Percentiles rank a stretch among this genome's conserved stretches.
These are phyloP conservation scores for Trichonephila clavipes DNA, from an alignment of 1,140 invertebrate genomes.

Conservation along the genomic window DNA sequence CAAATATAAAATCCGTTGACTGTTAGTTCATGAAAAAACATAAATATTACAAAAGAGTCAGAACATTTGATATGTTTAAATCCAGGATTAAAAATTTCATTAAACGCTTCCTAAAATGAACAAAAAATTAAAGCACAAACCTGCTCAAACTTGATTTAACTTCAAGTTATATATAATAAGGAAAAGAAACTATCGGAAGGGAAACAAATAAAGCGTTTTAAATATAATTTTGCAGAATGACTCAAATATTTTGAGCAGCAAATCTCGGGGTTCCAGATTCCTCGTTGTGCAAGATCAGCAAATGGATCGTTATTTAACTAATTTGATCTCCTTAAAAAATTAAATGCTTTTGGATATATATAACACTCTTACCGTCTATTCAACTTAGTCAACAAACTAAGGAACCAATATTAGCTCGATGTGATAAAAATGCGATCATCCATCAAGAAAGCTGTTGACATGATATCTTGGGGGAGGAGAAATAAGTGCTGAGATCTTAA, in stretches of 20 bases:
- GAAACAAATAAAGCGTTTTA: no score
- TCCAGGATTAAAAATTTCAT: no score
- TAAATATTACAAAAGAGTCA: no score
- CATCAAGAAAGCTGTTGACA: background rate
- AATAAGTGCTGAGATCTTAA: background rate
- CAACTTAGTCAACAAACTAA: background rate
- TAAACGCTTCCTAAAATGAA: no score
- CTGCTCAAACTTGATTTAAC: no score
- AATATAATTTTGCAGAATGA: background rate
- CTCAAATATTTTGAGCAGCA: background rate
- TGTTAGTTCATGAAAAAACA: no score
- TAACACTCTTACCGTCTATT: background rate
- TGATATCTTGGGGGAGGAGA: background rate
- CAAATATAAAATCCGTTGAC: no score
- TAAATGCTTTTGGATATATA: background rate
- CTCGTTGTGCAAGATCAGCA: background rate
- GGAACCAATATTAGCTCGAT: conserved; percentile 24
- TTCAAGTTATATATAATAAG: no score
- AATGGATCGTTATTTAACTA: background rate
- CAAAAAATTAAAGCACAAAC: no score
- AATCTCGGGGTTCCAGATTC: background rate
- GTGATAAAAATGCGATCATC: conserved; percentile 23
- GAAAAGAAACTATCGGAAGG: no score
- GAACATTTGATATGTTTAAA: no score
- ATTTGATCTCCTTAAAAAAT: background rate